Percentiles rank a stretch among this genome's conserved stretches.
Evolutionary conservation across 2,113 vertebrate genomes (phyloP).

Genomic region (Petrocephalus zakoni): DNA sequence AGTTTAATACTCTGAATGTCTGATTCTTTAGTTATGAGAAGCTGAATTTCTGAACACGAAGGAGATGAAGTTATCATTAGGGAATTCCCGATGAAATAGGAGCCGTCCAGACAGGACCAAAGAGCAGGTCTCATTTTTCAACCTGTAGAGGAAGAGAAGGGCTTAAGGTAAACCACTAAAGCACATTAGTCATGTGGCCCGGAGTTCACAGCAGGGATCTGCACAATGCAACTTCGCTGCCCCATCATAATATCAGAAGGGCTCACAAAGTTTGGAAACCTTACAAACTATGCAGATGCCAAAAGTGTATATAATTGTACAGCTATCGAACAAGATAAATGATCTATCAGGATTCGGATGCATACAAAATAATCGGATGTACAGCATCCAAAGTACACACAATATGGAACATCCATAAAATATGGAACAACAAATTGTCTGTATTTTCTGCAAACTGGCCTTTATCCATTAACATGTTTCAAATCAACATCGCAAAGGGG

Average conservation of each 20-base stretch:
- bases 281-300: no score
- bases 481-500: not conserved
- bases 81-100: not conserved
- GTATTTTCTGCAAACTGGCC: not conserved
- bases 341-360: not conserved
- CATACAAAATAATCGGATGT: not conserved
- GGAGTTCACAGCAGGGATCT: no score
- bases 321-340: not conserved
- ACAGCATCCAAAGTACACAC: not conserved
- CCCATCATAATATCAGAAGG: no score
- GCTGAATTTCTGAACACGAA: not conserved
- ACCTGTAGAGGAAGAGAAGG: no score
- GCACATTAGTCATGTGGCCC: no score
- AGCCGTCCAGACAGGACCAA: not conserved
- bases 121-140: not conserved
- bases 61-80: not conserved
- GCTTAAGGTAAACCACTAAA: no score
- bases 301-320: not conserved
- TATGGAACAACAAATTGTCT: not conserved
- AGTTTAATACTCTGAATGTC: not conserved
- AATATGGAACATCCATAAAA: not conserved
- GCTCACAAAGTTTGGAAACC: no score
- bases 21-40: not conserved
- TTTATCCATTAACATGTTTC: not conserved
- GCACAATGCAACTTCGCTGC: no score